Evolutionary conservation across 1,140 invertebrate species (phyloP), one percentile per base, ranked within the genome.

Genomic region (Aphidius ervi): DNA sequence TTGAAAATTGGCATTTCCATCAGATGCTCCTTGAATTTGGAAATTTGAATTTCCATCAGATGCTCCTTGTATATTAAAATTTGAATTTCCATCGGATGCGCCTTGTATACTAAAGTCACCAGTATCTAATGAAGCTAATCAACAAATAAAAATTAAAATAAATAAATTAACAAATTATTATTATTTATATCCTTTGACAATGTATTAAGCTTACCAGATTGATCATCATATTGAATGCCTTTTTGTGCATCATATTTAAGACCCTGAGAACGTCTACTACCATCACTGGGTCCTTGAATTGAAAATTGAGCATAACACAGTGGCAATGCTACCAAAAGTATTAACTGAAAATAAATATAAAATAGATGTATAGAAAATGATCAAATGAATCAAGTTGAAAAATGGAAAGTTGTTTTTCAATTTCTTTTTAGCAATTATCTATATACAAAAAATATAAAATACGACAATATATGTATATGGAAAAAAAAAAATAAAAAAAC

Each of bases 201-300:
- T 46, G 16, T 16, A 16, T 16, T 16, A 39, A 42, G 58, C 59
- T 72, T 71, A 78, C 77, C 75, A 62, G 65, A 74, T 55, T 77
- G 72, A 46, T 77, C 71, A 16, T 72, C 73, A 61, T 73, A 80
- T 59, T 78, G 67, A 45, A 80, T 68, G 59, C 75, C 76, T 67
- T 77, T 78, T 40, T 74, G 74, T 41, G 68, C 47, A 56, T 68
- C 77, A 49, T 72, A 76, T 62, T 74, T 77, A 9, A 80, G 66
- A 43, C 78, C 76, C 56, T 79, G 74, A 31, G 78, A 74, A n/a
- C 68, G 68, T 40, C 76, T 70, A 57, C 74, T 73, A 53, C 78
- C 78, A 68, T 80, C 78, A 61, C 73, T 78, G 0, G 78, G 73
- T 9, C 78, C 78, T 62, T 77, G 72, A 57, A 80, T 79, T 4